Evolutionary conservation across 2,797 vertebrate species (phyloP).

Genomic region (Notoglanidium macrostoma): DNA sequence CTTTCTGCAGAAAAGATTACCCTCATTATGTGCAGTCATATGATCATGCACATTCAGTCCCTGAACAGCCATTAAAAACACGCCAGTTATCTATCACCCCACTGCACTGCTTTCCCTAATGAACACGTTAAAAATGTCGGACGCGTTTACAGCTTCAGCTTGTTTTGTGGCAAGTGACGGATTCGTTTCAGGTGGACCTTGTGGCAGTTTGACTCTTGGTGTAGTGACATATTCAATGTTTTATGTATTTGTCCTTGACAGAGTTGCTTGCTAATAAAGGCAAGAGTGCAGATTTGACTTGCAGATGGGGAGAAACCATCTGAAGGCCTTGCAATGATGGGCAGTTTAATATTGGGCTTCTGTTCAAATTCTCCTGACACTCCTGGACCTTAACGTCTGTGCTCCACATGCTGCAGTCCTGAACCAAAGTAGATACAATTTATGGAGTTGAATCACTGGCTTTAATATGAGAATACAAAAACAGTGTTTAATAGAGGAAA

Average conservation of each 20-base stretch:
- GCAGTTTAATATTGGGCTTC: conserved; percentile 42
- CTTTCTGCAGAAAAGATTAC: conserved; percentile 28
- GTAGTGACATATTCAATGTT: conserved; percentile 45
- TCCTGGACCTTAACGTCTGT: conserved; percentile 9
- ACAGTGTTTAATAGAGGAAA: neutral
- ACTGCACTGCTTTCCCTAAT: conserved; percentile 22
- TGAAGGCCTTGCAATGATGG: conserved; percentile 38
- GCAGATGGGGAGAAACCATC: conserved; percentile 35
- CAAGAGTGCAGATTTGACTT: conserved; percentile 44
- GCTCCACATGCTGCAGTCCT: neutral
- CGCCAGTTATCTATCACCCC: conserved; percentile 35
- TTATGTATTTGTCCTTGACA: conserved; percentile 47
- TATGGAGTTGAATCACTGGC: neutral
- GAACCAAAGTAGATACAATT: neutral
- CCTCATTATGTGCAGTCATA: conserved; percentile 37
- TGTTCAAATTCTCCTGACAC: conserved; percentile 25
- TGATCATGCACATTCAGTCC: conserved; percentile 20
- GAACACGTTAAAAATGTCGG: conserved; percentile 13
- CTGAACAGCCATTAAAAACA: conserved; percentile 29
- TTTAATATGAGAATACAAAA: neutral
- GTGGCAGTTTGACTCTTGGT: conserved; percentile 29
- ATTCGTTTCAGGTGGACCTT: conserved; percentile 20
- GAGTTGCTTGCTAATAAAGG: conserved; percentile 46
- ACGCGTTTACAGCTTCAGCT: conserved; percentile 3
- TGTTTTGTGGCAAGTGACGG: conserved; percentile 34